Percentiles rank a stretch among this genome's conserved stretches.
phyloP scores from a whole-genome alignment of 2,113 vertebrate species.

The Peucedramus taeniatus region DNA sequence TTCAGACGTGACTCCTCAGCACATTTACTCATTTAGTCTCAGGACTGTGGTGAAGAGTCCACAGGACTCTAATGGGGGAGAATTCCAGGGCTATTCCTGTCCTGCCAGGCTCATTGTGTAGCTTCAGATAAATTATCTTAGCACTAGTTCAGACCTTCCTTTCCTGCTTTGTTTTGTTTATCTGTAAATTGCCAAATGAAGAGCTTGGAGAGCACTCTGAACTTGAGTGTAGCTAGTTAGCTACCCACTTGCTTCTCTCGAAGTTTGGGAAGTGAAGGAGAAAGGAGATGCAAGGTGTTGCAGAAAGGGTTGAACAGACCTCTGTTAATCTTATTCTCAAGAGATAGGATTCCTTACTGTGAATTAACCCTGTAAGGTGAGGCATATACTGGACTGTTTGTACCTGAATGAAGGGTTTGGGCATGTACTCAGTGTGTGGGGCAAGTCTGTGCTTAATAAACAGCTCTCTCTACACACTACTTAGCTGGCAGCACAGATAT shows the following conservation, averaged over 20 bases:
- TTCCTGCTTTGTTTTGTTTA: not conserved
- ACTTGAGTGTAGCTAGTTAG: not conserved
- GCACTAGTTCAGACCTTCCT: not conserved
- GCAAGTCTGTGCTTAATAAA: not conserved
- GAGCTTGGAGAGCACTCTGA: not conserved
- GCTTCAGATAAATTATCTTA: not conserved
- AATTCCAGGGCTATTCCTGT: not conserved
- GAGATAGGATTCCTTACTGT: not conserved
- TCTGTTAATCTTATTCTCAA: not conserved
- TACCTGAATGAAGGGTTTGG: not conserved
- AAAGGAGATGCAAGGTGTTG: not conserved
- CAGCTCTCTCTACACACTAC: not conserved
- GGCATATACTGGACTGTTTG: not conserved
- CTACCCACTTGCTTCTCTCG: not conserved
- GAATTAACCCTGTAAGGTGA: not conserved
- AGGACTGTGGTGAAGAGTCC: not conserved
- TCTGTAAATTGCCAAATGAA: not conserved
- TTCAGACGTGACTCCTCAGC: not conserved
- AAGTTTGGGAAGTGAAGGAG: not conserved
- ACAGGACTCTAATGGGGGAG: not conserved
- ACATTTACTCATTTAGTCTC: not conserved
- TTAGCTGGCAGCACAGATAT: not conserved
- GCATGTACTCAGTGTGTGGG: not conserved
- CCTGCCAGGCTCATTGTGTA: not conserved
- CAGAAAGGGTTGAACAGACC: not conserved